phyloP scores from a whole-genome alignment of 2,113 vertebrate species.

The Gymnobelideus leadbeateri region DNA sequence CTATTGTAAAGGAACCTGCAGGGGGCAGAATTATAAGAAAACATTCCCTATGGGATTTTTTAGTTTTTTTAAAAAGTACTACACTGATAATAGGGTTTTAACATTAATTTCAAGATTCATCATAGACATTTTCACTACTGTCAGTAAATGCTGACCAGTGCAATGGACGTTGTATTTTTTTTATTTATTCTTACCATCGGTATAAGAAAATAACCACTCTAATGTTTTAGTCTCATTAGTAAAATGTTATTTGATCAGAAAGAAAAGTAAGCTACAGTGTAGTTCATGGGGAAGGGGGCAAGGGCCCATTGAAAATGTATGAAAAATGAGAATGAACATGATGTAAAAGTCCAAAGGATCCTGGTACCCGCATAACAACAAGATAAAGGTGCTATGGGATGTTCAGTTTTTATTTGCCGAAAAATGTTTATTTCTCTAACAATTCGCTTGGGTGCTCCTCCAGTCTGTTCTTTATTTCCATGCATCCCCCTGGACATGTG shows the following conservation, averaged over 20 bases:
- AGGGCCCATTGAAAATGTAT: constrained; percentile 61
- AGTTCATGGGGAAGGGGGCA: constrained; percentile 60
- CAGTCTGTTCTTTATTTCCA: constrained; percentile 74
- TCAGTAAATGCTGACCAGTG: constrained; percentile 55
- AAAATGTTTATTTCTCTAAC: constrained; percentile 77
- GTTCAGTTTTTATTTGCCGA: constrained; percentile 75
- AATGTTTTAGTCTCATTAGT: constrained; percentile 72
- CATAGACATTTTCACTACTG: constrained; percentile 61
- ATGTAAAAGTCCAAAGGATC: constrained; percentile 65
- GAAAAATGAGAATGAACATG: constrained; percentile 71
- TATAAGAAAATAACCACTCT: constrained; percentile 64
- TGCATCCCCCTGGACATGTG: constrained; percentile 70
- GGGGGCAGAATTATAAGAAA: constrained; percentile 67
- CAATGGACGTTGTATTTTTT: constrained; percentile 67
- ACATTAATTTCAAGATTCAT: constrained; percentile 68
- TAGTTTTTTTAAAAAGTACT: constrained; percentile 60
- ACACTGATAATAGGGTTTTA: constrained; percentile 62
- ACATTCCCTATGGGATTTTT: constrained; percentile 72
- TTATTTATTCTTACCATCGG: constrained; percentile 58
- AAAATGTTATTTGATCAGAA: constrained; percentile 69
- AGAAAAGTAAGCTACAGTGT: constrained; percentile 38
- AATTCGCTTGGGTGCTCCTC: constrained; percentile 76
- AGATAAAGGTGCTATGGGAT: constrained; percentile 74
- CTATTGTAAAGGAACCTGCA: constrained; percentile 57
- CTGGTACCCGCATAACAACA: constrained; percentile 71